These are phyloP conservation scores for Propithecus perrieri DNA, from an alignment of 2,797 vertebrate species.

Conservation along the genomic window DNA sequence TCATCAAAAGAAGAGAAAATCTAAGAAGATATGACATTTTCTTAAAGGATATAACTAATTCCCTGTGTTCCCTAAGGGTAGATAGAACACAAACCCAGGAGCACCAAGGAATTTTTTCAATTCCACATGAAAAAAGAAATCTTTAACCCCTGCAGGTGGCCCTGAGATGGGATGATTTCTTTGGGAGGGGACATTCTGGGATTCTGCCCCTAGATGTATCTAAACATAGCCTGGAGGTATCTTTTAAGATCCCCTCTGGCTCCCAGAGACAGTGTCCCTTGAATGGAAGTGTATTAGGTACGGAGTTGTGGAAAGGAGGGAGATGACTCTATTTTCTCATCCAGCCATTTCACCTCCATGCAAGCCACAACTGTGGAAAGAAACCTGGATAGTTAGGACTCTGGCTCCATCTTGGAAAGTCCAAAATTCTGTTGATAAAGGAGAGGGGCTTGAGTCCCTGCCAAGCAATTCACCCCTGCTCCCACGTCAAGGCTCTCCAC, in stretches of 20 bases:
- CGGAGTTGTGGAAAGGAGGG: background rate
- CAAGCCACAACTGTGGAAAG: background rate
- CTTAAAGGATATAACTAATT: background rate
- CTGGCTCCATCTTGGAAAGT: background rate
- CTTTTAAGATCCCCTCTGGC: background rate
- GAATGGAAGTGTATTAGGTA: background rate
- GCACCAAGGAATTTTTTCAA: background rate
- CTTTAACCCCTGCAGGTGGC: background rate
- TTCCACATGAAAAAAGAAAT: background rate
- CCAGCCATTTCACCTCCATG: background rate
- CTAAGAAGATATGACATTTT: background rate
- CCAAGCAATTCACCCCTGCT: background rate
- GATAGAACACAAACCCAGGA: background rate
- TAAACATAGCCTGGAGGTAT: background rate
- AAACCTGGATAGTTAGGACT: background rate
- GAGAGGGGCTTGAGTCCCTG: background rate
- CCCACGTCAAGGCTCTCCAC: background rate
- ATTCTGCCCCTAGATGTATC: background rate
- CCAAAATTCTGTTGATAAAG: background rate
- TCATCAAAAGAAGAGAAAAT: conserved; percentile 7
- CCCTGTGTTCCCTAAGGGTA: background rate
- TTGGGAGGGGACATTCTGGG: background rate
- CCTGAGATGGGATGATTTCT: background rate
- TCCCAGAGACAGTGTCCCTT: background rate
- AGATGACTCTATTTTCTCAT: background rate